Evolutionary conservation across 92 coral and sea anemone species (phyloP).

Genomic region (Epizoanthus rinbou): DNA sequence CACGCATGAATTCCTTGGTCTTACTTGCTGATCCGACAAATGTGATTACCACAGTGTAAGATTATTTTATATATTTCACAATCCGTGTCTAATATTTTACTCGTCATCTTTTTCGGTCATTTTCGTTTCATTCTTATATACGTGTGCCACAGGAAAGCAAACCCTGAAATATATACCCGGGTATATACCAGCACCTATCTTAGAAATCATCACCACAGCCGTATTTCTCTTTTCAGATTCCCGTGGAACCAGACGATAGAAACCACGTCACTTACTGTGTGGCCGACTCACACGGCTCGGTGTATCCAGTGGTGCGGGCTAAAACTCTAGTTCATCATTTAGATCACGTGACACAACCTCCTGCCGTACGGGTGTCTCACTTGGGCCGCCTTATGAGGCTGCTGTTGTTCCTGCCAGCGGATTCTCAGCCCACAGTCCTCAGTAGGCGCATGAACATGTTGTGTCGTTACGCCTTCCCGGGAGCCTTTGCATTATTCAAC

Average conservation of each 20-base stretch:
- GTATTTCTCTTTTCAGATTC: constrained; percentile 39
- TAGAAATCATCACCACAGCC: not conserved
- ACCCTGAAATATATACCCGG: too few relatives aligned
- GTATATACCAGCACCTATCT: too few relatives aligned
- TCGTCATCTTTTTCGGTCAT: too few relatives aligned
- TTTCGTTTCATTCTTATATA: too few relatives aligned
- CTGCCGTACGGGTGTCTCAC: constrained; percentile 30
- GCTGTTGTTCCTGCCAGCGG: constrained; percentile 65
- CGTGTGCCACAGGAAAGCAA: too few relatives aligned
- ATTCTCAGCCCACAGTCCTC: constrained; percentile 37
- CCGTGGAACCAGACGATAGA: constrained; percentile 64
- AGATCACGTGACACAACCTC: constrained; percentile 16
- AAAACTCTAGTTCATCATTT: constrained; percentile 36
- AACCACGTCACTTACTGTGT: constrained; percentile 80
- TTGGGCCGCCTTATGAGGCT: constrained; percentile 59
- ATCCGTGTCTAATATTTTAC: too few relatives aligned
- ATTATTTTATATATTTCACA: too few relatives aligned
- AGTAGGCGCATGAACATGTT: constrained; percentile 64
- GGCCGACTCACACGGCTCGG: constrained; percentile 88
- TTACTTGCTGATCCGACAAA: too few relatives aligned
- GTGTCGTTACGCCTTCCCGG: constrained; percentile 71
- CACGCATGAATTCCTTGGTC: too few relatives aligned
- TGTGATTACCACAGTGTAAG: too few relatives aligned
- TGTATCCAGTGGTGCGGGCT: constrained; percentile 87
- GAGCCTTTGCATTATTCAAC: constrained; percentile 71